Evolutionary conservation across 2,888 invertebrate species (phyloP).

Genomic region (Campopleginae sp.): DNA sequence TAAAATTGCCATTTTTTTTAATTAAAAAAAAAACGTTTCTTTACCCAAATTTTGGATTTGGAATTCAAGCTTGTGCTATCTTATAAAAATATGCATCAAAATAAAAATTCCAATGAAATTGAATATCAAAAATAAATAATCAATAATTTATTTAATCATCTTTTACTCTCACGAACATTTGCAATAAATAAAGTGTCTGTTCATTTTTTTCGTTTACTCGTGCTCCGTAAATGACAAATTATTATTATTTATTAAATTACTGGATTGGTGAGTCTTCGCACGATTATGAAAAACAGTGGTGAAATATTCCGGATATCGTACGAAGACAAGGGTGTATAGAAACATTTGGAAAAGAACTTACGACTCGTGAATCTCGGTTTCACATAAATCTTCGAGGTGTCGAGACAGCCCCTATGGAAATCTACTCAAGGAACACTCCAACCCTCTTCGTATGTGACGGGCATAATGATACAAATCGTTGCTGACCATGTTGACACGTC

Average conservation of each 20-base stretch:
- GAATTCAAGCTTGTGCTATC: too few relatives aligned
- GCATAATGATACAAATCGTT: conserved; percentile 70
- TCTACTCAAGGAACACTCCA: conserved; percentile 71
- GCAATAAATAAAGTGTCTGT: too few relatives aligned
- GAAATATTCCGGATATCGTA: neutral
- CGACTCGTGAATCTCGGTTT: conserved; percentile 56
- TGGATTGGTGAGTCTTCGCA: neutral
- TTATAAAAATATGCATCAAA: too few relatives aligned
- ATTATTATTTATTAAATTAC: neutral
- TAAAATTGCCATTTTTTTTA: too few relatives aligned
- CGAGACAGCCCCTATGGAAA: conserved; percentile 67
- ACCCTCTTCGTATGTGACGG: conserved; percentile 62
- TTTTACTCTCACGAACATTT: too few relatives aligned
- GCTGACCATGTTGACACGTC: conserved; percentile 53
- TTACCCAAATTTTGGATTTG: too few relatives aligned
- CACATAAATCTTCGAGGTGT: conserved; percentile 51
- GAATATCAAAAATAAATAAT: too few relatives aligned
- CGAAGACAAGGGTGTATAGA: conserved; percentile 16
- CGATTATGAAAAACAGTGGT: neutral
- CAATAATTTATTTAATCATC: too few relatives aligned
- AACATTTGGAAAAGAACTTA: conserved; percentile 46
- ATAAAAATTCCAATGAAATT: too few relatives aligned
- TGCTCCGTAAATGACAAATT: neutral
- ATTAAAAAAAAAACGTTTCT: too few relatives aligned
- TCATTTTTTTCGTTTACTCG: too few relatives aligned